Base-by-base conservation (phyloP, 2,888 invertebrate species). In the Acleris holmiana region DNA sequence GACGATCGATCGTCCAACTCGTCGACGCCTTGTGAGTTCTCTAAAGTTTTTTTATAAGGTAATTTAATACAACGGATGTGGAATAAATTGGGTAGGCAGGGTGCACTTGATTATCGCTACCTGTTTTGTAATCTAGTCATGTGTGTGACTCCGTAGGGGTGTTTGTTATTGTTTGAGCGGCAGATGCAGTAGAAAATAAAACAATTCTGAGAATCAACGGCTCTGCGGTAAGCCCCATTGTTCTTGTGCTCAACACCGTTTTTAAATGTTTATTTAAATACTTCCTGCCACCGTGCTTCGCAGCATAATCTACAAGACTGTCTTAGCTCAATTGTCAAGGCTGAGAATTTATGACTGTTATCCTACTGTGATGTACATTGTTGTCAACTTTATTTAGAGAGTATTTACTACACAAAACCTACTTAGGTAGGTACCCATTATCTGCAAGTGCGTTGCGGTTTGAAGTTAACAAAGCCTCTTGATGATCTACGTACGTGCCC, bases 51-150 rank as follows among this genome's bases (percentile, higher is more conserved):
- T 84, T 77, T 77, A 79, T 80, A 78, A 79, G 74, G 91, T 90
- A 91, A 91, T 90, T 84, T 87, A 87, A 92, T 91, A 88, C 87
- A 83, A 73, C 90, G 91, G 92, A 92, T 91, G 90, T 91, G 85
- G 86, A 88, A 88, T 91, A 89, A 89, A 91, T 91, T 91, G 91
- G 88, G 88, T 86, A 89, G 86, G 82, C 88, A 83, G 89, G 90
- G 91, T 89, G 89, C 86, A 86, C 89, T 86, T 89, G 75, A 77
- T 73, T 70, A 72, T 75, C 71, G 89, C 91, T 91, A 92, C 91
- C 91, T 91, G 91, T 91, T 89, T 91, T 89, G 80, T 87, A 79
- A 73, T 69, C 71, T 68, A 71, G 78, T 80, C 85, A 80, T 80
- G 76, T 84, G 86, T 77, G 73, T 74, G 74, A 47, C 61, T 63